A percentile compares a stretch with the other conserved stretches of the same genome.
These are phyloP conservation scores for Gryon sp. DNA, from an alignment of 1,140 invertebrate genomes.

Conservation along the genomic window DNA sequence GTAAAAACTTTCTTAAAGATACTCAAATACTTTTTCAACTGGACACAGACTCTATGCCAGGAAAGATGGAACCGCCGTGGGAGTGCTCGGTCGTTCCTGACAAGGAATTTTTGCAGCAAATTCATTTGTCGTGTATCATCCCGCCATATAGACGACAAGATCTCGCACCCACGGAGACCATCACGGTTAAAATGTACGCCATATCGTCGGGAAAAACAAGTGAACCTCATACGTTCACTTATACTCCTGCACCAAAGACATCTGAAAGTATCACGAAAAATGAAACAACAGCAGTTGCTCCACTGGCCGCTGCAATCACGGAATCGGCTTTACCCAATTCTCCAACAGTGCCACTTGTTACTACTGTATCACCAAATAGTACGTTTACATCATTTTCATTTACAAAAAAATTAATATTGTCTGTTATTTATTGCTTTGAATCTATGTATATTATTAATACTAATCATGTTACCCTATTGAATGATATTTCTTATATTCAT, in stretches of 20 bases:
- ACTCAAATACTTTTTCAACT: constrained; percentile 93
- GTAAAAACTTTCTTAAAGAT: constrained; percentile 98
- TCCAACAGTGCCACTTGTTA: constrained; percentile 33
- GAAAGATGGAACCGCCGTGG: constrained; percentile 82
- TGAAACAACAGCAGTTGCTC: constrained; percentile 31
- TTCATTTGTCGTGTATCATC: constrained; percentile 94
- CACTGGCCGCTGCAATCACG: constrained; percentile 31
- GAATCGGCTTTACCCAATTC: constrained; percentile 45
- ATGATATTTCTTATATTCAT: no score
- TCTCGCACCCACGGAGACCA: constrained; percentile 82
- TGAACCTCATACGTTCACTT: constrained; percentile 92
- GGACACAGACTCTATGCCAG: constrained; percentile 78
- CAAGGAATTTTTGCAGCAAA: constrained; percentile 92
- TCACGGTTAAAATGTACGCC: constrained; percentile 88
- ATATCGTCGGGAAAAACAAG: constrained; percentile 92
- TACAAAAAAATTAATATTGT: no score
- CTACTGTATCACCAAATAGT: constrained; percentile 43
- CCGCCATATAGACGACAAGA: constrained; percentile 86
- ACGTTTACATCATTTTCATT: constrained; percentile 12
- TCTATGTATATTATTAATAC: no score
- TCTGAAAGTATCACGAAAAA: constrained; percentile 60
- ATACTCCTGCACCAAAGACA: constrained; percentile 82
- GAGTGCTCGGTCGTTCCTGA: constrained; percentile 88
- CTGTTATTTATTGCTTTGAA: no score
- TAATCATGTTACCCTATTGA: no score